Evolutionary conservation across 2,888 invertebrate genomes (phyloP).

Genomic region (Ryuthela nishihirai): DNA sequence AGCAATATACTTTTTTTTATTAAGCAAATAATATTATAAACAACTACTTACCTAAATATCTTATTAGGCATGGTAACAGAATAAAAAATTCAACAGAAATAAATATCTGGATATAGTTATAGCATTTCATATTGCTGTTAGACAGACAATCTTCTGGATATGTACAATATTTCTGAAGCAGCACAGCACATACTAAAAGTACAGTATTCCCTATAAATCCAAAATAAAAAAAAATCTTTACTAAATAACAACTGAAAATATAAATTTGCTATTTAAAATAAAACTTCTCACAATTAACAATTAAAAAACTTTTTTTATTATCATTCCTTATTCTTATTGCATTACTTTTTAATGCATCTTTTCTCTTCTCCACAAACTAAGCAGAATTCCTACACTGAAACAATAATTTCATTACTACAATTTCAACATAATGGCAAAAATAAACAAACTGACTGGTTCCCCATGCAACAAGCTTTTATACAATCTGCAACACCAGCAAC

Average conservation of each 20-base stretch:
- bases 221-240: not conserved
- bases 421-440: too few relatives aligned
- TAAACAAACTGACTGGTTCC: too few relatives aligned
- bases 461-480: too few relatives aligned
- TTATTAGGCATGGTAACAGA: conserved; percentile 10
- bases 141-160: conserved; percentile 2
- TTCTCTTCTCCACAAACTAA: too few relatives aligned
- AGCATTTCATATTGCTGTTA: conserved; percentile 1
- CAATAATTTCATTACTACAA: too few relatives aligned
- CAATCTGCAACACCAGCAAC: too few relatives aligned
- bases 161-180: conserved; percentile 19
- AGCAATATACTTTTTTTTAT: not conserved
- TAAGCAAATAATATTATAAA: not conserved
- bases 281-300: too few relatives aligned
- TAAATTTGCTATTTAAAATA: not conserved
- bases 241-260: not conserved
- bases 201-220: conserved; percentile 15
- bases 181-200: conserved; percentile 2
- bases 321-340: too few relatives aligned
- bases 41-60: conserved; percentile 15
- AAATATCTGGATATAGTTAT: conserved; percentile 24
- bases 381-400: too few relatives aligned
- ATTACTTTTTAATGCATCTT: too few relatives aligned
- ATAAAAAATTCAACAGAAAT: conserved; percentile 16
- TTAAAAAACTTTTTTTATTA: too few relatives aligned